phyloP scores from a whole-genome alignment of 2,888 invertebrate species.

The Petrophora chlorosata region DNA sequence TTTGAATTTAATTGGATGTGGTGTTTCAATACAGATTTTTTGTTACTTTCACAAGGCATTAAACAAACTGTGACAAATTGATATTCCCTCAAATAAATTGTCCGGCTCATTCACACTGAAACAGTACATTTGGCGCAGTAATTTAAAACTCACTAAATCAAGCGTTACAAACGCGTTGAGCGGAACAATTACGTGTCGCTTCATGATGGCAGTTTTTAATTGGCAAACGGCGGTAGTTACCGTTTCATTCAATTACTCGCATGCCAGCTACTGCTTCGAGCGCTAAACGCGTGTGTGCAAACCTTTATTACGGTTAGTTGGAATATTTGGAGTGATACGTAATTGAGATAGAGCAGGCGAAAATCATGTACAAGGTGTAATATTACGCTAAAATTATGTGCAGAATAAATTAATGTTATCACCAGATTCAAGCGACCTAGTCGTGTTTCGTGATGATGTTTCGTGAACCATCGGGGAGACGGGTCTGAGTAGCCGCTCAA shows the following conservation, averaged over 20 bases:
- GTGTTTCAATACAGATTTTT: too few relatives aligned
- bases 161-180: slow-evolving; percentile 31
- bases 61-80: too few relatives aligned
- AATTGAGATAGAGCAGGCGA: slow-evolving; percentile 21
- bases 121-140: slow-evolving; percentile 1
- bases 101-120: not conserved
- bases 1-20: too few relatives aligned
- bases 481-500: too few relatives aligned
- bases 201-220: slow-evolving; percentile 48
- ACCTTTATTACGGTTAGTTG: slow-evolving; percentile 16
- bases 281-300: slow-evolving; percentile 23
- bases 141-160: slow-evolving; percentile 27
- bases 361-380: too few relatives aligned
- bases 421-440: too few relatives aligned
- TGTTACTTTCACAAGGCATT: too few relatives aligned
- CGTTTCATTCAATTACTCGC: slow-evolving; percentile 53
- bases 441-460: too few relatives aligned
- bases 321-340: slow-evolving; percentile 15
- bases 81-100: not conserved
- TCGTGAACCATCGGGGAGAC: too few relatives aligned
- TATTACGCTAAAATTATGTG: too few relatives aligned
- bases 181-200: slow-evolving; percentile 29
- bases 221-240: slow-evolving; percentile 48
- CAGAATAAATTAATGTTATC: too few relatives aligned
- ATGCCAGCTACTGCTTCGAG: slow-evolving; percentile 27